Percentiles rank a stretch among this genome's conserved stretches.
Conservation (phyloP, 2,797 vertebrate genomes). For the Sebastes ruberrimus region DNA sequence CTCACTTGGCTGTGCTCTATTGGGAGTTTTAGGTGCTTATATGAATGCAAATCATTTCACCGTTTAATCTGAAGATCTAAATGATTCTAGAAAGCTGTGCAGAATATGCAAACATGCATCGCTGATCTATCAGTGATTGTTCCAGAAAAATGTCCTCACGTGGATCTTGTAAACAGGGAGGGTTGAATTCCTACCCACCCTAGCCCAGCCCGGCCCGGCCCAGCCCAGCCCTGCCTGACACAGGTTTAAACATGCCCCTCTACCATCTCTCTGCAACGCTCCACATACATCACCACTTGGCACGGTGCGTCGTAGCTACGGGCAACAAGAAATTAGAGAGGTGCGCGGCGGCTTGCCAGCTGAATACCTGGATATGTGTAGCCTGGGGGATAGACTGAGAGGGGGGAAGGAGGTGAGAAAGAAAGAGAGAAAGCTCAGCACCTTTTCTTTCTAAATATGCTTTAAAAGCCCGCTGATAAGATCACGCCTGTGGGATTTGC, state of each 20-base stretch:
- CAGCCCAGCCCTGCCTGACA: background rate
- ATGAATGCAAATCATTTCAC: background rate
- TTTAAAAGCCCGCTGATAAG: background rate
- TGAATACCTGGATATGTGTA: conserved; percentile 42
- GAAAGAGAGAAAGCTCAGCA: background rate
- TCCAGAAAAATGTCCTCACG: background rate
- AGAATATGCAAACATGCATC: background rate
- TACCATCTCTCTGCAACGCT: background rate
- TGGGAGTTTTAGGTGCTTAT: background rate
- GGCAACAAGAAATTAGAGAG: conserved; percentile 61
- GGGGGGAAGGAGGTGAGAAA: background rate
- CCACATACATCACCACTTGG: conserved; percentile 57
- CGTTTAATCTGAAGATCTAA: background rate
- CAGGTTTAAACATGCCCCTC: conserved; percentile 51
- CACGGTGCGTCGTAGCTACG: conserved; percentile 25
- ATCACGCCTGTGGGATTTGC: background rate
- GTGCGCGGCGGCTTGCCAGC: conserved; percentile 32
- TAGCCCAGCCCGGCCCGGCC: background rate
- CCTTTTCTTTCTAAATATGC: background rate
- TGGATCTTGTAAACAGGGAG: background rate
- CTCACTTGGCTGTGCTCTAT: background rate
- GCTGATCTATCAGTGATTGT: background rate
- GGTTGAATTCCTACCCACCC: conserved; percentile 26
- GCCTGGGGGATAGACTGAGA: background rate
- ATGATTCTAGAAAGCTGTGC: background rate